These are phyloP conservation scores for Chitala chitala DNA, from an alignment of 2,113 vertebrate species.

Conservation along the genomic window DNA sequence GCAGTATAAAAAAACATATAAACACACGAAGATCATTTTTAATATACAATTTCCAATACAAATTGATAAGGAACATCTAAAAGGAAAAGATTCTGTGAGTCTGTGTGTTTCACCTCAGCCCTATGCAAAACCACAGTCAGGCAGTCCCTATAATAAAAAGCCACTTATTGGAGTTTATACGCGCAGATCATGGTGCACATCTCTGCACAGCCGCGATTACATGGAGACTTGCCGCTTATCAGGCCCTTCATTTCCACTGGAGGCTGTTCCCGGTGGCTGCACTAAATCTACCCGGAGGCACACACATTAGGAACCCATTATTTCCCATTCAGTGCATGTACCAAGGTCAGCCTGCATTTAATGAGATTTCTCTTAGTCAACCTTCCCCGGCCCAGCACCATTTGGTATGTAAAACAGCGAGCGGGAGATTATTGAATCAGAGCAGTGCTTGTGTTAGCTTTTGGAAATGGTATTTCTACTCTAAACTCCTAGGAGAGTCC, in stretches of 20 bases:
- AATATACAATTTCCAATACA: not conserved
- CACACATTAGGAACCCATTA: slow-evolving; percentile 25
- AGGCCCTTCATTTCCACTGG: not conserved
- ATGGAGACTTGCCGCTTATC: slow-evolving; percentile 11
- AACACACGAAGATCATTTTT: too few species aligned
- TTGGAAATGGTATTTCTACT: slow-evolving; percentile 26
- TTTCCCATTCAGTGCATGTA: slow-evolving; percentile 23
- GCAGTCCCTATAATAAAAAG: not conserved
- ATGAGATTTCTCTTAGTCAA: slow-evolving; percentile 28
- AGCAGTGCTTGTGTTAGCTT: slow-evolving; percentile 27
- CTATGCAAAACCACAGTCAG: not conserved
- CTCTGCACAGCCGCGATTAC: slow-evolving; percentile 18
- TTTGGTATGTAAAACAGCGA: slow-evolving; percentile 30
- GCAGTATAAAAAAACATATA: too few species aligned
- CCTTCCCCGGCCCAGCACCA: slow-evolving; percentile 23
- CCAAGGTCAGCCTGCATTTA: slow-evolving; percentile 28
- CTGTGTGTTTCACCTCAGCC: not conserved
- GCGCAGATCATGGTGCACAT: slow-evolving; percentile 1
- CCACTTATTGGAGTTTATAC: not conserved
- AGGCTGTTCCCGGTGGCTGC: slow-evolving; percentile 13
- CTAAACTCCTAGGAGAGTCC: not conserved
- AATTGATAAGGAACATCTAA: not conserved
- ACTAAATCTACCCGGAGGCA: slow-evolving; percentile 21
- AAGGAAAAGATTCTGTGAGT: not conserved
- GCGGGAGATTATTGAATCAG: slow-evolving; percentile 27